A percentile compares a stretch with the other conserved stretches of the same genome.
These are phyloP conservation scores for Heteromyza rotundicornis DNA, from an alignment of 2,888 invertebrate species.

Conservation along the genomic window DNA sequence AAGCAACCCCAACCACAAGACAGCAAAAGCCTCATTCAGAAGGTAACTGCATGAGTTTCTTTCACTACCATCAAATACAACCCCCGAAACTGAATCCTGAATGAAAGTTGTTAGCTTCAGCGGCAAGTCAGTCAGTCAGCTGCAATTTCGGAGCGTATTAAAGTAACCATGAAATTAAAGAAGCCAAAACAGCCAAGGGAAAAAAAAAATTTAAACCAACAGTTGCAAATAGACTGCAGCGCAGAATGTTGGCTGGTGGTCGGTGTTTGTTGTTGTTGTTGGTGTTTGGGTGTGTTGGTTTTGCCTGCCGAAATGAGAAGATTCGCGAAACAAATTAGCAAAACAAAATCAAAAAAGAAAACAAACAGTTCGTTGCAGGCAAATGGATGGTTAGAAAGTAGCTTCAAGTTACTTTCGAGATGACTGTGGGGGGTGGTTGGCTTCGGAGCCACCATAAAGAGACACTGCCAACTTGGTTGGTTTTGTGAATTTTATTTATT, in stretches of 20 bases:
- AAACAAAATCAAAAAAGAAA: neutral
- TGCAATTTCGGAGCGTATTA: neutral
- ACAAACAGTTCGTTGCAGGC: neutral
- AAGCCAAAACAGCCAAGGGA: neutral
- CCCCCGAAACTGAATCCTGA: no score
- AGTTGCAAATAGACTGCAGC: neutral
- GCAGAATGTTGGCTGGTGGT: no score
- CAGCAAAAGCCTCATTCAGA: no score
- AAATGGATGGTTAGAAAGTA: neutral
- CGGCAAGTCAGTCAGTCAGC: neutral
- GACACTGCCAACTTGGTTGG: neutral
- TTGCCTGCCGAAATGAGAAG: neutral
- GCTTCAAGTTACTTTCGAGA: neutral
- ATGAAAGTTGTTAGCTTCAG: no score
- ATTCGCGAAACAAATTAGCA: slow-evolving; percentile 3
- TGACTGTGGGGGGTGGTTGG: neutral
- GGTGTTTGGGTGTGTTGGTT: no score
- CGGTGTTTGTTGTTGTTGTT: no score
- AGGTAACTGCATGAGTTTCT: no score
- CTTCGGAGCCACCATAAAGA: neutral
- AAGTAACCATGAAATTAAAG: slow-evolving; percentile 4
- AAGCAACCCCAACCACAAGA: no score
- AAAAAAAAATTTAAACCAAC: no score
- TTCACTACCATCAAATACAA: no score
- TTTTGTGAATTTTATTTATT: neutral